phyloP scores from a whole-genome alignment of 1,140 invertebrate genomes.

The Zaprionus davidi region DNA sequence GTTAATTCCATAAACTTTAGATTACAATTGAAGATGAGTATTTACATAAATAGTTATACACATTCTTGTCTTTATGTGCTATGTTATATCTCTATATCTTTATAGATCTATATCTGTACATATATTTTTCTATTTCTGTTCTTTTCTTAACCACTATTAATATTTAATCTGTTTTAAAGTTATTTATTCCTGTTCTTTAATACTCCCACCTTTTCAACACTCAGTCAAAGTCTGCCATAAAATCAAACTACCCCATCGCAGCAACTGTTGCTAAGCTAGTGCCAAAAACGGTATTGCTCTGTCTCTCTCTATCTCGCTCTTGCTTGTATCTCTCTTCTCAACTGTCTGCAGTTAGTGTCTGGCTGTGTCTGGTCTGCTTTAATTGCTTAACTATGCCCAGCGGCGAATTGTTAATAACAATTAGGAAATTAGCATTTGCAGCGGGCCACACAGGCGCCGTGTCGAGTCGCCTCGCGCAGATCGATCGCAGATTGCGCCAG shows the following conservation, averaged over 20 bases:
- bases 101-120: too few species aligned
- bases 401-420: constrained; percentile 80
- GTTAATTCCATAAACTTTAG: too few species aligned
- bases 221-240: background rate
- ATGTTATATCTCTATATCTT: too few species aligned
- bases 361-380: constrained; percentile 62
- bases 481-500: constrained; percentile 35
- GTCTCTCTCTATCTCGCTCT: background rate
- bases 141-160: too few species aligned
- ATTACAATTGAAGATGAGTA: too few species aligned
- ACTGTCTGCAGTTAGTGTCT: constrained; percentile 10
- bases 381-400: constrained; percentile 78
- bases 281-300: background rate
- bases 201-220: background rate
- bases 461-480: constrained; percentile 20
- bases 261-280: background rate
- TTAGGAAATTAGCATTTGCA: constrained; percentile 72
- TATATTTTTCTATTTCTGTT: too few species aligned
- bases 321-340: background rate
- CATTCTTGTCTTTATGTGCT: too few species aligned
- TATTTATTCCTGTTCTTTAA: background rate
- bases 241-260: background rate
- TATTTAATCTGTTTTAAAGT: too few species aligned
- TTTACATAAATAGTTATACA: too few species aligned
- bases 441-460: constrained; percentile 7